Evolutionary conservation across 2,797 vertebrate species (phyloP).

Genomic region (Zenarchopterus dispar): DNA sequence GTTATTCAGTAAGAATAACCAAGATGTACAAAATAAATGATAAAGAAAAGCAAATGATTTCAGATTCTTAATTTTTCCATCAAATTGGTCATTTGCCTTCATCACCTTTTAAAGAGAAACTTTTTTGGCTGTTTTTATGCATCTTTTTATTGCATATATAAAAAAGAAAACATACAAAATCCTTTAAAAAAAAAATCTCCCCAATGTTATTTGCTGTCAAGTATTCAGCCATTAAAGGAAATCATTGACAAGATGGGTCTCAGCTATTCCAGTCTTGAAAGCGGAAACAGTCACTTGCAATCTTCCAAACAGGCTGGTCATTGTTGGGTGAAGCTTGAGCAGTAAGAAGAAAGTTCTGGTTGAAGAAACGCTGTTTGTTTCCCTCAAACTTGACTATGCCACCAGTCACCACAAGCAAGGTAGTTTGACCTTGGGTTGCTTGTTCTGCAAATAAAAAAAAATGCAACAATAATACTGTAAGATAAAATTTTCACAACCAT

Average conservation of each 20-base stretch:
- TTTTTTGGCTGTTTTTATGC: too few relatives aligned
- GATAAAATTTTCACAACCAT: neutral
- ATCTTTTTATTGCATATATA: too few relatives aligned
- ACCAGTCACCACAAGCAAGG: conserved; percentile 91
- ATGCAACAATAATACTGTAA: neutral
- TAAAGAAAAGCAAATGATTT: too few relatives aligned
- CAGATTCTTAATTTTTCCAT: too few relatives aligned
- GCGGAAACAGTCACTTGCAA: conserved; percentile 95
- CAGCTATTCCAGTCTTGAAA: conserved; percentile 94
- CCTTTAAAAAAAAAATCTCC: too few relatives aligned
- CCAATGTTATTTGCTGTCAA: neutral
- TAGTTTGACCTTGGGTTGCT: conserved; percentile 94
- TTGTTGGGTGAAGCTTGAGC: conserved; percentile 88
- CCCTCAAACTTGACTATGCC: conserved; percentile 96
- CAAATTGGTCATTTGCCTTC: too few relatives aligned
- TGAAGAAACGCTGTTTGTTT: conserved; percentile 93
- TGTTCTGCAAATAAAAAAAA: conserved; percentile 83
- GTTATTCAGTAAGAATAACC: too few relatives aligned
- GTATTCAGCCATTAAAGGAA: neutral
- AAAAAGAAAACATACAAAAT: neutral
- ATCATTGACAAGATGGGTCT: conserved; percentile 14
- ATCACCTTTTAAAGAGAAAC: too few relatives aligned
- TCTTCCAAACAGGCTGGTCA: conserved; percentile 94
- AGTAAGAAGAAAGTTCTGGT: conserved; percentile 95
- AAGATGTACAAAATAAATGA: too few relatives aligned